phyloP scores from a whole-genome alignment of 2,888 invertebrate species.

The Agrochola lychnidis region DNA sequence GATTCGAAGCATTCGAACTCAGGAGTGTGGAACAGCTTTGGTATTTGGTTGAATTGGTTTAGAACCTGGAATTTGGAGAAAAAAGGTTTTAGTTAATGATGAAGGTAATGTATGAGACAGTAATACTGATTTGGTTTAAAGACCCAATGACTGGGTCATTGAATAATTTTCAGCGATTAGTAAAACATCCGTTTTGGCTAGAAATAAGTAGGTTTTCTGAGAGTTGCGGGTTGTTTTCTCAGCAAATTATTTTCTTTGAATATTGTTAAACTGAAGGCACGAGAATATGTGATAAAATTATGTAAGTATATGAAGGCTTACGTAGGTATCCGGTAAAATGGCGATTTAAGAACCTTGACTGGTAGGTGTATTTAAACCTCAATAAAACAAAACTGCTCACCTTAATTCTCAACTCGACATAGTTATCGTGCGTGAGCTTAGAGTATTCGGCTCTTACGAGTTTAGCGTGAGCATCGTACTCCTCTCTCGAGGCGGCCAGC shows the following conservation, averaged over 20 bases:
- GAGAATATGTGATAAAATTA: background rate
- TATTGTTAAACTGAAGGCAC: background rate
- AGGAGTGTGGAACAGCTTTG: conserved; percentile 82
- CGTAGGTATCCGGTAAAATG: background rate
- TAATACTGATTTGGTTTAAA: background rate
- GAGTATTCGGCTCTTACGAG: conserved; percentile 84
- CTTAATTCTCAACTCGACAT: conserved; percentile 76
- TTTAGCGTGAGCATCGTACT: conserved; percentile 84
- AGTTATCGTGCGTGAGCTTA: conserved; percentile 76
- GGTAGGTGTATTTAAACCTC: background rate
- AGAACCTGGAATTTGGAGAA: conserved; percentile 77
- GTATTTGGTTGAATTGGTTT: conserved; percentile 83
- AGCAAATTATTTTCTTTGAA: too few relatives aligned
- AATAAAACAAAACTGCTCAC: conserved; percentile 3
- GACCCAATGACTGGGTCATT: background rate
- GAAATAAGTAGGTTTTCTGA: background rate
- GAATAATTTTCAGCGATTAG: background rate
- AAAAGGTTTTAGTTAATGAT: background rate
- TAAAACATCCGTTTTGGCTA: background rate
- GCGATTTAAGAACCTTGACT: background rate
- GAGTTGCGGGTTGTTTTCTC: background rate
- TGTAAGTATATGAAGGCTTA: background rate
- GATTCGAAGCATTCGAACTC: conserved; percentile 84
- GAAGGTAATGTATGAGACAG: background rate
- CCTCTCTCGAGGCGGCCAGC: conserved; percentile 80